phyloP scores from a whole-genome alignment of 2,888 invertebrate genomes.

The Heliconius erato region DNA sequence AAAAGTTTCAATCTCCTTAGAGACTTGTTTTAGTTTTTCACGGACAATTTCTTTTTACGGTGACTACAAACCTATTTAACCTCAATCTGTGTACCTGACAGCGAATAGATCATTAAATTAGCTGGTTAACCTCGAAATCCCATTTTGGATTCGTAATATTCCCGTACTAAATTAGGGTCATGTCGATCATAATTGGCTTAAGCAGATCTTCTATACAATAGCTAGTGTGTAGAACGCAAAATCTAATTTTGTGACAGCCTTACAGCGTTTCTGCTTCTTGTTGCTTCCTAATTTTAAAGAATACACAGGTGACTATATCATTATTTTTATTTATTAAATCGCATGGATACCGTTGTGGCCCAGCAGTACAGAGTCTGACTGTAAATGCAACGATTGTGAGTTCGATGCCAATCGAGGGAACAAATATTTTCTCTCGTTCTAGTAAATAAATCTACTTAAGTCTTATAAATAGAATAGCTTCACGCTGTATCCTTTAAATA shows the following conservation, averaged over 20 bases:
- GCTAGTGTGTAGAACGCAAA: background rate
- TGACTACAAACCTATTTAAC: constrained; percentile 1
- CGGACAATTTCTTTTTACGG: constrained; percentile 2
- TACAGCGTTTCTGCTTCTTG: background rate
- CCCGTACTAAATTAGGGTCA: background rate
- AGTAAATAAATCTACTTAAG: no score
- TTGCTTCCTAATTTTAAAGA: background rate
- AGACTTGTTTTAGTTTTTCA: background rate
- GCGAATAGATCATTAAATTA: constrained; percentile 19
- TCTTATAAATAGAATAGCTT: no score
- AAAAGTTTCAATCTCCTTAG: background rate
- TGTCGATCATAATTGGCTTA: constrained; percentile 12
- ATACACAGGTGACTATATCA: background rate
- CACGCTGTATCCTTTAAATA: no score
- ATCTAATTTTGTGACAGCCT: background rate
- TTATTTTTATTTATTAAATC: no score
- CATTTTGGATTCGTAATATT: constrained; percentile 13
- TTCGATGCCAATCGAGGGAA: no score
- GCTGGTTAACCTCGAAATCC: constrained; percentile 13
- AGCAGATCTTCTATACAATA: constrained; percentile 5
- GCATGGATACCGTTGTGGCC: no score
- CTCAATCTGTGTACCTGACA: constrained; percentile 24
- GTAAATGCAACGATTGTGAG: no score
- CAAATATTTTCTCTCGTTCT: no score
- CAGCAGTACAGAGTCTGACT: no score